A percentile compares a stretch with the other conserved stretches of the same genome.
Evolutionary conservation across 2,888 invertebrate genomes (phyloP).

Genomic region (Tetropium fuscum): DNA sequence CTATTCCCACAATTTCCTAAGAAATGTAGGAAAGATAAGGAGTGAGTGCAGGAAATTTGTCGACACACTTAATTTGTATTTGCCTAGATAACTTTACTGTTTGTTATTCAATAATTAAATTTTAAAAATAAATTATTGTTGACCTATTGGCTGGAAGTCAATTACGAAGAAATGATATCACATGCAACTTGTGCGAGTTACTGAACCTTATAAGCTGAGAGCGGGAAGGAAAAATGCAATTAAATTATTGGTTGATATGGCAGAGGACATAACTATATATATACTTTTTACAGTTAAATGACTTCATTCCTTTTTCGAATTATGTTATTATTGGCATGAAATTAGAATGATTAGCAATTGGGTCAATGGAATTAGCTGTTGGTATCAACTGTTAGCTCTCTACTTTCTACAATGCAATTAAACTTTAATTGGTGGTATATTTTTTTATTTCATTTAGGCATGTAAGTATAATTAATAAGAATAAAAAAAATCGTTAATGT

Average conservation of each 20-base stretch:
- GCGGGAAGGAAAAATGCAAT: background rate
- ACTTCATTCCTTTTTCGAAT: background rate
- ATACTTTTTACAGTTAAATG: slow-evolving; percentile 3
- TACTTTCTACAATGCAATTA: too few relatives aligned
- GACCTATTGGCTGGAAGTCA: slow-evolving; percentile 8
- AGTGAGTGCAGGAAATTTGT: background rate
- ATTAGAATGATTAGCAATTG: background rate
- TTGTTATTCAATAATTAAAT: slow-evolving; percentile 1
- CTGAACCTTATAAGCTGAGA: background rate
- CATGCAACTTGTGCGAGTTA: background rate
- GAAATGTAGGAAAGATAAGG: slow-evolving; percentile 1
- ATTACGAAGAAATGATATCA: background rate
- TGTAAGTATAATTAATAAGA: too few relatives aligned
- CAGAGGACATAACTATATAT: background rate
- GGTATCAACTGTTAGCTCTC: background rate
- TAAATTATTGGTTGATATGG: background rate
- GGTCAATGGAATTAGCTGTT: background rate
- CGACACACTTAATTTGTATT: background rate
- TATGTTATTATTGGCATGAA: slow-evolving; percentile 1
- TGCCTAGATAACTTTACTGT: slow-evolving; percentile 6
- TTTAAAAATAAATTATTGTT: background rate
- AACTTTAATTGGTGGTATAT: too few relatives aligned
- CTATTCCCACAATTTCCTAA: background rate
- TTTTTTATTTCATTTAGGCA: too few relatives aligned
- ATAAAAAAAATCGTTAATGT: too few relatives aligned